These are phyloP conservation scores for Chrysochloris asiatica DNA, from an alignment of 2,113 vertebrate genomes.

Conservation along the genomic window DNA sequence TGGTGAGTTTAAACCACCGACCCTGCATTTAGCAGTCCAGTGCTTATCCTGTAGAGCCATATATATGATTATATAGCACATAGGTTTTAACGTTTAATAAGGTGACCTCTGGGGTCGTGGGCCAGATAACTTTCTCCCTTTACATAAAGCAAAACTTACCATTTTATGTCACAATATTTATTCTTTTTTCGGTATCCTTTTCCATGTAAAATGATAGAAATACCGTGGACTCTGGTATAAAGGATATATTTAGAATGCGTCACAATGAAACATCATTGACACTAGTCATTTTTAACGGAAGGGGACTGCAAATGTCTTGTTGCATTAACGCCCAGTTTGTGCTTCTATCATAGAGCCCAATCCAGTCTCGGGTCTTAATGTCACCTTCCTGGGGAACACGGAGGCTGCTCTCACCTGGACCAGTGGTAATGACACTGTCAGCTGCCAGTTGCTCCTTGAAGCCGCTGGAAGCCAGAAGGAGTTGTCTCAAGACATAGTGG, in stretches of 20 bases:
- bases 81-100: neutral
- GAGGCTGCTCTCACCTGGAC: slow-evolving; percentile 71
- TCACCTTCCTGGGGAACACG: neutral
- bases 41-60: too few relatives aligned
- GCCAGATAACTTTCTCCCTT: neutral
- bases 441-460: slow-evolving; percentile 59
- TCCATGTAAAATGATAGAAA: neutral
- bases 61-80: too few relatives aligned
- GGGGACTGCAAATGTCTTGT: neutral
- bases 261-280: neutral
- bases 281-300: neutral
- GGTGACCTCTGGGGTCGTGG: neutral
- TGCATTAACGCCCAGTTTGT: neutral
- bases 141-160: neutral
- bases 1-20: too few relatives aligned
- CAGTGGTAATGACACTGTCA: neutral
- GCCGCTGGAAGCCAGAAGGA: fast-evolving
- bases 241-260: neutral
- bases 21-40: too few relatives aligned
- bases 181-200: neutral
- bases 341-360: slow-evolving; percentile 36
- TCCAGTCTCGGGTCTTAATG: fast-evolving
- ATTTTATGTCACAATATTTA: neutral
- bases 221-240: neutral
- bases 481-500: fast-evolving